Percentiles rank a stretch among this genome's conserved stretches.
These are phyloP conservation scores for Tauraco hartlaubi DNA, from an alignment of 2,797 vertebrate species.

Conservation along the genomic window DNA sequence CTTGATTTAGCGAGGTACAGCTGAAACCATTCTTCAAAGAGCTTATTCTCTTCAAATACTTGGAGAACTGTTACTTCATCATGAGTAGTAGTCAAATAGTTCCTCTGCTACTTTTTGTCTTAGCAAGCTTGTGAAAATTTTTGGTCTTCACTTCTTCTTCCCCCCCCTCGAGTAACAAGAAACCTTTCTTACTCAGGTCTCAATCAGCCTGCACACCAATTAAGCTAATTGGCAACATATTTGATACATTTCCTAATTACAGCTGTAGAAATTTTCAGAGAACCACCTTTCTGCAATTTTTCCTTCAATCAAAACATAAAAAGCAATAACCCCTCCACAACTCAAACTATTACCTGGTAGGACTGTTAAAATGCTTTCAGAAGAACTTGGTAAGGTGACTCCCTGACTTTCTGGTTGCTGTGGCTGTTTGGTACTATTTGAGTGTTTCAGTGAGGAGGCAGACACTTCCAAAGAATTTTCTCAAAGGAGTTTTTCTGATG, in stretches of 20 bases:
- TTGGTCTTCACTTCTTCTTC: background rate
- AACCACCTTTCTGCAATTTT: background rate
- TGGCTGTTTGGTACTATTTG: background rate
- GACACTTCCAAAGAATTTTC: background rate
- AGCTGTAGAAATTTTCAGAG: background rate
- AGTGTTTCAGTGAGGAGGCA: background rate
- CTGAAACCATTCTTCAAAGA: background rate
- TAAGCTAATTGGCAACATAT: constrained; percentile 18
- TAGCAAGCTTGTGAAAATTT: background rate
- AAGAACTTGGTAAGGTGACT: background rate
- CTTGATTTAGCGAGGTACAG: background rate
- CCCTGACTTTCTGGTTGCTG: background rate
- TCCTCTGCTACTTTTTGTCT: background rate
- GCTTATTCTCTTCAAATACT: background rate
- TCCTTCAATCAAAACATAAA: background rate
- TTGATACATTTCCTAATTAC: background rate
- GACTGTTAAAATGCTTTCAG: background rate
- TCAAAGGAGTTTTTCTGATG: accelerated
- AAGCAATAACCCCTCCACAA: background rate
- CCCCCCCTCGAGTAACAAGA: background rate
- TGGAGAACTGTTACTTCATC: background rate
- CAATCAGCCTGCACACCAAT: background rate
- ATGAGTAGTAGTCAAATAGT: background rate
- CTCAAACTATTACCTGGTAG: background rate
- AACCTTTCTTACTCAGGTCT: background rate